These are phyloP conservation scores for Hyposoter dolosus DNA, from an alignment of 2,888 invertebrate genomes.

Conservation along the genomic window DNA sequence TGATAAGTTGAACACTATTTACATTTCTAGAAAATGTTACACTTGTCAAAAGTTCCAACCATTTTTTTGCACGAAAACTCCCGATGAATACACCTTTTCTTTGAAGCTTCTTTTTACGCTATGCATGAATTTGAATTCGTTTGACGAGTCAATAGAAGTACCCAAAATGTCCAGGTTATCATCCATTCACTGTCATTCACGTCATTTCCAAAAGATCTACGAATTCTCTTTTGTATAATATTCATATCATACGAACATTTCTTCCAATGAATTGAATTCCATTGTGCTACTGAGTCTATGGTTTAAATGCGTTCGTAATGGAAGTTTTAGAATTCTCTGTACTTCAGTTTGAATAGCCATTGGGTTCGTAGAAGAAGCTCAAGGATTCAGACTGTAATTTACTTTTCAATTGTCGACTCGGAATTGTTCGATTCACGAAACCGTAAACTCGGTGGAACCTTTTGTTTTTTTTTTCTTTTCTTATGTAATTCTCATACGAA, in stretches of 20 bases:
- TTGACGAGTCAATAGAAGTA: background rate
- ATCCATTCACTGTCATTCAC: conserved; percentile 22
- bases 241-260: background rate
- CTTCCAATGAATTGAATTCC: background rate
- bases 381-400: background rate
- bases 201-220: conserved; percentile 5
- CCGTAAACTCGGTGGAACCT: background rate
- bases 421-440: background rate
- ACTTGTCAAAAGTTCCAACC: background rate
- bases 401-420: background rate
- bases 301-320: background rate
- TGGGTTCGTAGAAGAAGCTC: background rate
- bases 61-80: background rate
- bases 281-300: background rate
- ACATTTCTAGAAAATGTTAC: background rate
- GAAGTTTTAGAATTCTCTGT: background rate
- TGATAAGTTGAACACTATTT: background rate
- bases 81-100: background rate
- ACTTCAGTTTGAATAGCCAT: background rate
- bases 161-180: background rate
- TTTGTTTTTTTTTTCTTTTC: background rate
- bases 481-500: background rate
- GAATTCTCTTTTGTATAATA: background rate
- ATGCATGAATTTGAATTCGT: background rate
- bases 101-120: conserved; percentile 2